A percentile compares a stretch with the other conserved stretches of the same genome.
These are phyloP conservation scores for Perithous albicinctus DNA, from an alignment of 2,888 invertebrate genomes.

Conservation along the genomic window DNA sequence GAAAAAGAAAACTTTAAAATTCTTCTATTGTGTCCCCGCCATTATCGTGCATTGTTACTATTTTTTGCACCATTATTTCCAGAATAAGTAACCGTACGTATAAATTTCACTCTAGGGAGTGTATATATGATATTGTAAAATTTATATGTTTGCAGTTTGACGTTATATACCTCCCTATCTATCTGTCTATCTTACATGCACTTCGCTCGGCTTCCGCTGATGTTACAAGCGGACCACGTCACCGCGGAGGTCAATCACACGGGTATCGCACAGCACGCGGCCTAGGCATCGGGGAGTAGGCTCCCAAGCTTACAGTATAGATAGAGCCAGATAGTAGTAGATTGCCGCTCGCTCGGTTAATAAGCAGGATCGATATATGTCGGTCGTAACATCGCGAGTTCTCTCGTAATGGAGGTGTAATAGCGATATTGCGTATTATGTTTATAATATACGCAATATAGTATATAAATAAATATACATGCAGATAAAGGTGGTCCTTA, in stretches of 20 bases:
- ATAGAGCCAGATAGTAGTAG: conserved; percentile 24
- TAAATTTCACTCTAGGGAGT: too few species aligned
- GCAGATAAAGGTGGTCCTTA: too few species aligned
- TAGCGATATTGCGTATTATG: conserved; percentile 58
- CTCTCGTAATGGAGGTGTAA: conserved; percentile 66
- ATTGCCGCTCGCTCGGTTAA: conserved; percentile 46
- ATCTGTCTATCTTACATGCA: conserved; percentile 42
- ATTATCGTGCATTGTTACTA: too few species aligned
- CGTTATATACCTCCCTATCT: background rate
- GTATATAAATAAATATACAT: too few species aligned
- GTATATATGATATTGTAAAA: too few species aligned
- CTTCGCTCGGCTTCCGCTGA: conserved; percentile 21
- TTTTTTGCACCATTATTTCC: too few species aligned
- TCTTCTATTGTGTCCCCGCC: too few species aligned
- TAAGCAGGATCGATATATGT: conserved; percentile 67
- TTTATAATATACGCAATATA: too few species aligned
- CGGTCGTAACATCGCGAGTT: conserved; percentile 59
- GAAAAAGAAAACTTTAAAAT: too few species aligned
- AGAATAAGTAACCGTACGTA: too few species aligned
- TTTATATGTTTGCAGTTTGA: too few species aligned
- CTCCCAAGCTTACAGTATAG: conserved; percentile 17
- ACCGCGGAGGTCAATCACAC: conserved; percentile 48
- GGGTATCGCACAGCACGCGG: conserved; percentile 28
- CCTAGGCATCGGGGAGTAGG: background rate
- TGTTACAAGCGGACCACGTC: conserved; percentile 34